Evolutionary conservation across 2,113 vertebrate genomes (phyloP).

Genomic region (Pelecanoides urinatrix): DNA sequence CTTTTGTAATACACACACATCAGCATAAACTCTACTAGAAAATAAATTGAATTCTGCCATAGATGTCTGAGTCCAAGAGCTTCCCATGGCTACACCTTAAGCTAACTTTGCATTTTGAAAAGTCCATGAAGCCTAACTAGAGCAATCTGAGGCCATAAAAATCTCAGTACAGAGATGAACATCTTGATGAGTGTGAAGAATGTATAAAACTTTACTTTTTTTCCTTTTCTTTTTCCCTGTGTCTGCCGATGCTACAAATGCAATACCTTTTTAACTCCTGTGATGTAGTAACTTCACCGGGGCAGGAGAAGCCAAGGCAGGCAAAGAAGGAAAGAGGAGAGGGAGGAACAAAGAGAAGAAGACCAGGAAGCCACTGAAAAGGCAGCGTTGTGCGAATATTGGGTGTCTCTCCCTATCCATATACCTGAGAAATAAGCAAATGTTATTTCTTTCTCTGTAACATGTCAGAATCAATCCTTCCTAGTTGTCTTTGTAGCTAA

Average conservation of each 20-base stretch:
- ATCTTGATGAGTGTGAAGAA: neutral
- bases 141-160: neutral
- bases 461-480: neutral
- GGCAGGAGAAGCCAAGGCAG: neutral
- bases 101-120: neutral
- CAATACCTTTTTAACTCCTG: neutral
- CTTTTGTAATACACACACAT: neutral
- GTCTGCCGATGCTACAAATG: neutral
- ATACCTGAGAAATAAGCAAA: neutral
- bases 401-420: neutral
- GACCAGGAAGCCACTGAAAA: neutral
- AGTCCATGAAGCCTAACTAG: neutral
- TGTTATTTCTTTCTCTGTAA: neutral
- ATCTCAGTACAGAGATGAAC: neutral
- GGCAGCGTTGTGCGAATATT: fast-evolving
- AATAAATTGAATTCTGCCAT: neutral
- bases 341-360: neutral
- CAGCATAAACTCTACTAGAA: neutral
- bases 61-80: neutral
- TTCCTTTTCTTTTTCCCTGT: neutral
- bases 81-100: neutral
- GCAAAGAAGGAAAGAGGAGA: neutral
- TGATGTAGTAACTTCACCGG: fast-evolving
- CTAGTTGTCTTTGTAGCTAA: neutral
- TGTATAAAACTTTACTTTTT: neutral